These are phyloP conservation scores for Hemibagrus guttatus DNA, from an alignment of 2,797 vertebrate genomes.

Conservation along the genomic window DNA sequence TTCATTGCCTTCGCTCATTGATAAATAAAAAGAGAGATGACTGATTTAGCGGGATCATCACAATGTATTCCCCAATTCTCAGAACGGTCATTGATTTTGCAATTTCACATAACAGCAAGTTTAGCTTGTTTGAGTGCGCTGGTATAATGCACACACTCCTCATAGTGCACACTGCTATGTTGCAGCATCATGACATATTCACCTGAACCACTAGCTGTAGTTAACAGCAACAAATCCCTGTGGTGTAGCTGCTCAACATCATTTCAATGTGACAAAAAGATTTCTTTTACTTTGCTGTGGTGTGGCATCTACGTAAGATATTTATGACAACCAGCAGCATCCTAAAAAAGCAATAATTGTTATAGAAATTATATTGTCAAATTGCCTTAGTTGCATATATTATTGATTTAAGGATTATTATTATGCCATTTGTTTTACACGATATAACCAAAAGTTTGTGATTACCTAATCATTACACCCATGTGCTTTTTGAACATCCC, in stretches of 20 bases:
- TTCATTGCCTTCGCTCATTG: neutral
- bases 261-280: conserved; percentile 6
- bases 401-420: neutral
- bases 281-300: neutral
- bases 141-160: conserved; percentile 19
- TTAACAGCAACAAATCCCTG: conserved; percentile 12
- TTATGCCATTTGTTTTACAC: neutral
- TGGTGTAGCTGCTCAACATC: neutral
- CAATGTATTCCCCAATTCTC: neutral
- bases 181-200: conserved; percentile 5
- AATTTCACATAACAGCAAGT: conserved; percentile 9
- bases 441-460: neutral
- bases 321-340: neutral
- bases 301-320: neutral
- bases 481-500: neutral
- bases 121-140: conserved; percentile 14
- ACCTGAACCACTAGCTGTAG: neutral
- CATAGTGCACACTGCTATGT: neutral
- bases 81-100: conserved; percentile 16
- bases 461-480: no score
- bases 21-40: conserved; percentile 12
- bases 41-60: neutral
- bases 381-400: neutral
- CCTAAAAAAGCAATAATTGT: neutral
- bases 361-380: neutral